Conservation (phyloP, 2,888 invertebrate genomes). For the Allolobophora icterica region DNA sequence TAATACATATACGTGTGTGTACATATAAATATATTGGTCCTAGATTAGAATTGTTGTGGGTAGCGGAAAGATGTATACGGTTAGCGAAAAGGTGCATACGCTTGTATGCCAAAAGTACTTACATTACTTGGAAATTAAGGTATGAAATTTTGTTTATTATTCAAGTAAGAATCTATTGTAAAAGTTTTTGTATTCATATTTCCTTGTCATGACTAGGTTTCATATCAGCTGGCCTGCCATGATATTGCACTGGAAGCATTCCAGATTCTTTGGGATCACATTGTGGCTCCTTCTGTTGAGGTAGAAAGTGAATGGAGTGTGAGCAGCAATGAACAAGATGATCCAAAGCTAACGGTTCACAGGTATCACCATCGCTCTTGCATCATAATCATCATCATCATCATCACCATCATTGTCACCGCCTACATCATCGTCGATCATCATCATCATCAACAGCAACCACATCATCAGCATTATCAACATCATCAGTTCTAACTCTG, state of each 20-base stretch:
- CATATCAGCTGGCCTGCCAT: slow-evolving; percentile 62
- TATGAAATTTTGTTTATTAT: slow-evolving; percentile 8
- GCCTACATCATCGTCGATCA: background rate
- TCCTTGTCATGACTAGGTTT: slow-evolving; percentile 52
- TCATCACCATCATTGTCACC: too few species aligned
- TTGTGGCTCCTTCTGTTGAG: slow-evolving; percentile 54
- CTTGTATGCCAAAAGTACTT: background rate
- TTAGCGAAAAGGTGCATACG: too few species aligned
- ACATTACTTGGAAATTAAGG: background rate
- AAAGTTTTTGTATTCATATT: background rate
- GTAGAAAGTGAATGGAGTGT: background rate
- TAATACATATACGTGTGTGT: too few species aligned
- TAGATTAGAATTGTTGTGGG: too few species aligned
- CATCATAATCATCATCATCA: too few species aligned
- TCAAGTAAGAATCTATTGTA: slow-evolving; percentile 20
- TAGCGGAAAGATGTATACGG: too few species aligned
- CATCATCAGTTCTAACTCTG: background rate
- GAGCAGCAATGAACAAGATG: background rate
- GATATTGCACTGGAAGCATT: slow-evolving; percentile 57
- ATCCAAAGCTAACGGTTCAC: slow-evolving; percentile 19
- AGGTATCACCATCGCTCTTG: background rate
- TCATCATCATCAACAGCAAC: background rate
- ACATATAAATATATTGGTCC: too few species aligned
- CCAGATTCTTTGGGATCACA: slow-evolving; percentile 62
- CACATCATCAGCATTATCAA: background rate